Evolutionary conservation across 2,797 vertebrate species (phyloP), one percentile per base, ranked within the genome.

Genomic region (Nannoperca obscura): DNA sequence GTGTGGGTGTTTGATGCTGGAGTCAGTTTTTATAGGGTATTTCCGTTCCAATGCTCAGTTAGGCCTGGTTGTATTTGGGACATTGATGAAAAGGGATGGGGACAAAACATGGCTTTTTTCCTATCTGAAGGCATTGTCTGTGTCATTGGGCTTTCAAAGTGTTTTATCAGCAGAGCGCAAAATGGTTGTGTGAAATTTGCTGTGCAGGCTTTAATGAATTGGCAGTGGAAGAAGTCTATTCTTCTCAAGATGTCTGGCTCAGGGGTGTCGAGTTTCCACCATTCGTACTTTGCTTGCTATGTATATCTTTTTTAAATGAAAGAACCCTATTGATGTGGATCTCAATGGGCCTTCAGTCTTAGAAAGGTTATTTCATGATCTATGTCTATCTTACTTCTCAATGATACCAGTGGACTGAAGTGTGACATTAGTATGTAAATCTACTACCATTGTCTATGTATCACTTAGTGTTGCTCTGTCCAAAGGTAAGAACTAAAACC

Each of bases 151-250:
- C 83, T 93, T 91, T 89, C 66, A 88, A 84, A 93, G 88, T 92
- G 92, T 92, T 94, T 93, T 92, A 93, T 94, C 93, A 87, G 90
- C 90, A 81, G 60, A 86, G 86, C 74, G 54, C 92, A 93, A 94
- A 93, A 90, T 78, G 83, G 77, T 79, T 87, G 89, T 90, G 88
- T 89, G 91, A 92, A 94, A 94, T 93, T 90, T 92, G 87, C 89
- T 86, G 91, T 42, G 91, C 87, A 83, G 92, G 85, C 89, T 93
- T 92, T 90, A 75, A 78, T 85, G 82, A 90, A 91, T 82, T 88
- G 90, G 82, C 80, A 82, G 78, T 52, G 58, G 83, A 86, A 83
- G 83, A 81, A 85, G 76, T 88, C 80, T 83, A 84, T 94, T 93
- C 90, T 94, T 93, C 83, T 91, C 76, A 70, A 81, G 83, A 91